Conservation (phyloP, 2,797 vertebrate species). For the Anolis apletophallus region DNA sequence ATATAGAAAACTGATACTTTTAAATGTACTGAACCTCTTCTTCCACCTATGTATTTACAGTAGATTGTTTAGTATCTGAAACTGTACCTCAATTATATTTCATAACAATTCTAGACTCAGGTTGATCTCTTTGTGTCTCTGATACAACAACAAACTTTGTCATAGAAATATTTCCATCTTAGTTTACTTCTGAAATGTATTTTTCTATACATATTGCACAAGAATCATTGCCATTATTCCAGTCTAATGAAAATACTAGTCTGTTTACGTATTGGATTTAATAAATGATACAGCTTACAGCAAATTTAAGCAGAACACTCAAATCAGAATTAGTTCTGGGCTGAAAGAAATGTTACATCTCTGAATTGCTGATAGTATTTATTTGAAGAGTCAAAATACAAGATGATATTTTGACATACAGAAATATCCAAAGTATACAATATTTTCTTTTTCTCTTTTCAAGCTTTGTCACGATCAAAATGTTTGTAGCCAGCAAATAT, state of each 20-base stretch:
- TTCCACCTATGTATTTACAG: conserved; percentile 49
- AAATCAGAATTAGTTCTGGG: not conserved
- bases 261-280: not conserved
- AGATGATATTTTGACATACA: not conserved
- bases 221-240: not conserved
- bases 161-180: conserved; percentile 16
- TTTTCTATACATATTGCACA: not conserved
- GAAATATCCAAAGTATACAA: not conserved
- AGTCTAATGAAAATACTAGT: not conserved
- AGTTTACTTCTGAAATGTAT: conserved; percentile 14
- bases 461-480: not conserved
- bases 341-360: not conserved
- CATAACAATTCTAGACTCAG: conserved; percentile 44
- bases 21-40: conserved; percentile 45
- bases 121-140: conserved; percentile 24
- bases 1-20: not conserved
- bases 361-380: not conserved
- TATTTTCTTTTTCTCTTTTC: not conserved
- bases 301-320: not conserved
- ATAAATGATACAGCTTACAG: conserved; percentile 17
- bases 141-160: conserved; percentile 14
- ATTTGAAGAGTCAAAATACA: not conserved
- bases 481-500: not conserved
- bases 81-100: conserved; percentile 62
- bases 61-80: conserved; percentile 49